These are phyloP conservation scores for Sarcophaga peregrina DNA, from an alignment of 1,140 invertebrate species.

Conservation along the genomic window DNA sequence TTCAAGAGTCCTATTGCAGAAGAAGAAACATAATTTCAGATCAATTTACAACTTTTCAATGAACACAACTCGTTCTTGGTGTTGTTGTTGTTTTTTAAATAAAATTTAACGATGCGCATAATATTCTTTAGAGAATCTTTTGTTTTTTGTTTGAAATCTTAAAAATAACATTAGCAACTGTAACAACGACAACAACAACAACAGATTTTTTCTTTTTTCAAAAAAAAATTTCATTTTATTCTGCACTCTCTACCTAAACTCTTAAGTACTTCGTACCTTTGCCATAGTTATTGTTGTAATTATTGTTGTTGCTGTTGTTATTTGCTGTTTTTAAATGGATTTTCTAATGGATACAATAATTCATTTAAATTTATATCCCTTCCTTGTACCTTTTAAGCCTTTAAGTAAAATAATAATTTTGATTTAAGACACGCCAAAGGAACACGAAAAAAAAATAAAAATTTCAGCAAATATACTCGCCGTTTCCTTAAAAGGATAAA, in stretches of 20 bases:
- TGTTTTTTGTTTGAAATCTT: background rate
- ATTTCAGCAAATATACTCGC: too few species aligned
- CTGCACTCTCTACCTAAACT: background rate
- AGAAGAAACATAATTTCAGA: background rate
- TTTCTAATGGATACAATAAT: conserved; percentile 66
- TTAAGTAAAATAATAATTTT: conserved; percentile 33
- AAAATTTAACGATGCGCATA: conserved; percentile 41
- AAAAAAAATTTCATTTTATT: conserved; percentile 23
- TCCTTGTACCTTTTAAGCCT: conserved; percentile 28
- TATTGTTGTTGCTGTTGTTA: background rate
- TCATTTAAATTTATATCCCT: conserved; percentile 61
- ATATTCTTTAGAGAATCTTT: conserved; percentile 3
- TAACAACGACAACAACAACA: conserved; percentile 5
- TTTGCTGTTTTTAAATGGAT: conserved; percentile 63
- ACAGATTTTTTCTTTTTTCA: background rate
- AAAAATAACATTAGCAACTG: conserved; percentile 21
- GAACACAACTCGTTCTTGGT: background rate
- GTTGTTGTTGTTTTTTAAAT: conserved; percentile 24
- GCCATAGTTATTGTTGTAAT: background rate
- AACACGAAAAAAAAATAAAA: too few species aligned
- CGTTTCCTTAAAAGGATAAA: too few species aligned
- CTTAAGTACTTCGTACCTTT: background rate
- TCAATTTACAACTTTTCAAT: background rate
- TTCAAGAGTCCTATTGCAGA: background rate
- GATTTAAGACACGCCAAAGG: conserved; percentile 8